A percentile compares a stretch with the other conserved stretches of the same genome.
These are phyloP conservation scores for Pseudomyrmex dendroicus DNA, from an alignment of 1,140 invertebrate species.

Conservation along the genomic window DNA sequence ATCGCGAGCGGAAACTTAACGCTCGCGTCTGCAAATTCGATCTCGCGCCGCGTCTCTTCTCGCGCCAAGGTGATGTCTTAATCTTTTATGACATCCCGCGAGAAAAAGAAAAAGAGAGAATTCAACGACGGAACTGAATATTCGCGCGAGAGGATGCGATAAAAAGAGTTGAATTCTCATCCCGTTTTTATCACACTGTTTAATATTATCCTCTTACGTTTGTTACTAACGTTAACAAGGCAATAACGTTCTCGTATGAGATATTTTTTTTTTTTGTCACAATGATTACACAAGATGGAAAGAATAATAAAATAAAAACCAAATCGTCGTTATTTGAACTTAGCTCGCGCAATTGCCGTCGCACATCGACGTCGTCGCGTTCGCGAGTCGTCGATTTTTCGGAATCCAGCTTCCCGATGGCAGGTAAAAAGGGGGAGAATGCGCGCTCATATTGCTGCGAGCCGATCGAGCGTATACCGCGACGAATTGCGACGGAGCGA, in stretches of 20 bases:
- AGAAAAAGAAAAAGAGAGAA: neutral
- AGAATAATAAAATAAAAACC: constrained; percentile 5
- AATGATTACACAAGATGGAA: neutral
- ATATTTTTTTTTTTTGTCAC: neutral
- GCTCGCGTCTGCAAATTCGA: constrained; percentile 40
- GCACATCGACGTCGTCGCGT: neutral
- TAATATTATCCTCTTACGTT: neutral
- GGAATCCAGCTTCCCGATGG: constrained; percentile 33
- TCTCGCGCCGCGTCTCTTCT: constrained; percentile 13
- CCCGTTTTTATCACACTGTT: neutral
- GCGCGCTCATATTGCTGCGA: constrained; percentile 49
- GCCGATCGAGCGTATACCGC: constrained; percentile 40
- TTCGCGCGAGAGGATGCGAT: too few relatives aligned
- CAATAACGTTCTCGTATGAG: too few relatives aligned
- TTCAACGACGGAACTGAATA: too few relatives aligned
- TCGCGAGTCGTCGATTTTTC: constrained; percentile 50
- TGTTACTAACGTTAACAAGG: too few relatives aligned
- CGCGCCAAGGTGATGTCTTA: constrained; percentile 28
- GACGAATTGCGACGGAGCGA: constrained; percentile 57
- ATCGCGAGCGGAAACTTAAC: constrained; percentile 7
- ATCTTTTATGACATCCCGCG: constrained; percentile 30
- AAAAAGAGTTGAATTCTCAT: constrained; percentile 3
- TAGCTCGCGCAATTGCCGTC: constrained; percentile 37
- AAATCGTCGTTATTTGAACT: constrained; percentile 26
- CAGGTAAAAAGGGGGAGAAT: constrained; percentile 45